These are phyloP conservation scores for Xanthorhoe designata DNA, from an alignment of 2,888 invertebrate genomes.

Conservation along the genomic window DNA sequence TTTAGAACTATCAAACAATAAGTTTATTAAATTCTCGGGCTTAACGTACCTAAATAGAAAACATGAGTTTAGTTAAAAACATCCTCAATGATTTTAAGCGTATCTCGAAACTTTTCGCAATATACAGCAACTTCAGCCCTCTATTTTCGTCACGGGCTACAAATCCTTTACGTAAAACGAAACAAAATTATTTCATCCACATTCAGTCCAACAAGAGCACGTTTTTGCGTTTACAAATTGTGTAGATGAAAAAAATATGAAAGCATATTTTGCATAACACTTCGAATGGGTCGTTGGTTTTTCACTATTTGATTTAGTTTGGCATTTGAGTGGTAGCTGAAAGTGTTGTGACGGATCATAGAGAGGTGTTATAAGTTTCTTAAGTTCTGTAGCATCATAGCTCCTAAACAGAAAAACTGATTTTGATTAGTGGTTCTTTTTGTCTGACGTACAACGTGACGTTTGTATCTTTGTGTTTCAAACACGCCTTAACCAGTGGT, in stretches of 20 bases:
- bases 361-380: not conserved
- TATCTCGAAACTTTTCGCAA: conserved; percentile 6
- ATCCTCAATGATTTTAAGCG: conserved; percentile 2
- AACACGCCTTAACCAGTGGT: too few relatives aligned
- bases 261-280: conserved; percentile 26
- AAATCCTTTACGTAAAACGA: conserved; percentile 30
- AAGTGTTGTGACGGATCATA: not conserved
- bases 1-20: too few relatives aligned
- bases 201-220: conserved; percentile 28
- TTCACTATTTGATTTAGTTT: conserved; percentile 4
- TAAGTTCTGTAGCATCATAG: too few relatives aligned
- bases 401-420: too few relatives aligned
- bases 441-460: too few relatives aligned
- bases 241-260: conserved; percentile 33
- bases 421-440: too few relatives aligned
- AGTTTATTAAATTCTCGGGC: too few relatives aligned
- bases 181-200: conserved; percentile 39
- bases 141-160: conserved; percentile 34
- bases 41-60: conserved; percentile 1
- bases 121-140: conserved; percentile 27
- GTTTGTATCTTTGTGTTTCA: not conserved
- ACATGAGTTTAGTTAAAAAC: conserved; percentile 6
- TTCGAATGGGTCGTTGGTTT: conserved; percentile 29
- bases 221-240: conserved; percentile 30
- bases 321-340: not conserved